These are phyloP conservation scores for Catharus fuscescens DNA, from an alignment of 2,113 vertebrate genomes.

Conservation along the genomic window DNA sequence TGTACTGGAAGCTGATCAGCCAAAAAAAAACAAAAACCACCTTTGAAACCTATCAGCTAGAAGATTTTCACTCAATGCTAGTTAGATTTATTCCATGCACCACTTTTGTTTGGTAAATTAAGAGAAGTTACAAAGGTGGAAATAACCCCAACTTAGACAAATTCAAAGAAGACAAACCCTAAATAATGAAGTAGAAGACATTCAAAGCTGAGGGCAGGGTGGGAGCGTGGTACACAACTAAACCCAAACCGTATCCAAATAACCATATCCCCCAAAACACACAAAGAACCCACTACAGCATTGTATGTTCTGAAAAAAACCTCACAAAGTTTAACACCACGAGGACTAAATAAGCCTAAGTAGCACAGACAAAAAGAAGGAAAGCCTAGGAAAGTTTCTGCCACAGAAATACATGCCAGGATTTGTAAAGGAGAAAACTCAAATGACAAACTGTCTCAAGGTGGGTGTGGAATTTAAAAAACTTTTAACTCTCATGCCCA, in stretches of 20 bases:
- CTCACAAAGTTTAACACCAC: not conserved
- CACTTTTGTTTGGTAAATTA: not conserved
- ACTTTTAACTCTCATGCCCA: not conserved
- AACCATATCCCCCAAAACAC: not conserved
- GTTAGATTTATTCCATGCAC: rapidly evolving
- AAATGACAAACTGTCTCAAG: not conserved
- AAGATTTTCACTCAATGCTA: not conserved
- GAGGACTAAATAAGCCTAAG: not conserved
- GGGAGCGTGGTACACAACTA: not conserved
- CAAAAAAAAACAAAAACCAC: not conserved
- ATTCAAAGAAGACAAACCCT: not conserved
- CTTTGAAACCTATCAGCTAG: not conserved
- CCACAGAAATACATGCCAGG: not conserved
- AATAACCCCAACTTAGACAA: not conserved
- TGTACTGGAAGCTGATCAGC: not conserved
- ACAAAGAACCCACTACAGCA: not conserved
- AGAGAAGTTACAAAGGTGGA: not conserved
- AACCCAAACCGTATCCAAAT: not conserved
- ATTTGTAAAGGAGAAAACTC: not conserved
- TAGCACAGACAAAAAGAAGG: not conserved
- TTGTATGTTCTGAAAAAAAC: rapidly evolving
- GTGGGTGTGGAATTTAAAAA: not conserved
- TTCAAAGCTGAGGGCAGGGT: not conserved
- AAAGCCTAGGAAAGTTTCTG: not conserved
- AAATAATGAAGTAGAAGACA: not conserved